phyloP scores from a whole-genome alignment of 2,888 invertebrate species.

The Thelaira solivaga region DNA sequence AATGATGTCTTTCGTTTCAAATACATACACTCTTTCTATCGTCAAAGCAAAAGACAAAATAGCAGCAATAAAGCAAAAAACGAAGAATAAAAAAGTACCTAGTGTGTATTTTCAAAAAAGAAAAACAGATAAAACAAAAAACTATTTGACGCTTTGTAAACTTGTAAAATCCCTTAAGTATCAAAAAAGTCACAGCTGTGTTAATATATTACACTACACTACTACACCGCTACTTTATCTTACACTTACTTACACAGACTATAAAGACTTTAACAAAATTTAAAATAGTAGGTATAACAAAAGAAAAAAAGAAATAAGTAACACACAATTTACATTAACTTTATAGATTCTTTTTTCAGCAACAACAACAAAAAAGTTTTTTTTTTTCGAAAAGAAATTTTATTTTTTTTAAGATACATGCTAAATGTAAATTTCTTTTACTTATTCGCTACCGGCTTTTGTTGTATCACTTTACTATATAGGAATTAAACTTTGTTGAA shows the following conservation, averaged over 20 bases:
- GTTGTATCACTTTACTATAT: constrained; percentile 55
- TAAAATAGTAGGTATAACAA: background rate
- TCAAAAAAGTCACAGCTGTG: constrained; percentile 64
- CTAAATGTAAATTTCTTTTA: constrained; percentile 44
- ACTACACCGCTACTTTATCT: constrained; percentile 61
- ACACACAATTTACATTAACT: constrained; percentile 53
- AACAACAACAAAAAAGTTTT: constrained; percentile 17
- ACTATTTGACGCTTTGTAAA: constrained; percentile 61
- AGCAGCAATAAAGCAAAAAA: background rate
- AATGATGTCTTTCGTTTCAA: constrained; percentile 57
- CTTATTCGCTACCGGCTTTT: constrained; percentile 41
- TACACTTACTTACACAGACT: constrained; percentile 20
- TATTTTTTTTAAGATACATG: constrained; percentile 53
- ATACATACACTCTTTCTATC: constrained; percentile 48
- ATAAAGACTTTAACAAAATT: constrained; percentile 37
- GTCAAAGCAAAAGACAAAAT: constrained; percentile 38
- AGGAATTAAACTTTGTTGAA: constrained; percentile 58
- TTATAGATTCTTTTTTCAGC: constrained; percentile 35
- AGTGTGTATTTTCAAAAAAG: constrained; percentile 18
- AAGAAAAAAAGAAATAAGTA: background rate
- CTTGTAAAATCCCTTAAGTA: constrained; percentile 73
- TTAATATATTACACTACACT: constrained; percentile 57
- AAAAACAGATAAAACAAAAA: constrained; percentile 28
- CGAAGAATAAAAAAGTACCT: background rate
- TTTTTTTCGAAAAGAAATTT: background rate